Evolutionary conservation across 2,888 invertebrate species (phyloP).

Genomic region (Formica aserva): DNA sequence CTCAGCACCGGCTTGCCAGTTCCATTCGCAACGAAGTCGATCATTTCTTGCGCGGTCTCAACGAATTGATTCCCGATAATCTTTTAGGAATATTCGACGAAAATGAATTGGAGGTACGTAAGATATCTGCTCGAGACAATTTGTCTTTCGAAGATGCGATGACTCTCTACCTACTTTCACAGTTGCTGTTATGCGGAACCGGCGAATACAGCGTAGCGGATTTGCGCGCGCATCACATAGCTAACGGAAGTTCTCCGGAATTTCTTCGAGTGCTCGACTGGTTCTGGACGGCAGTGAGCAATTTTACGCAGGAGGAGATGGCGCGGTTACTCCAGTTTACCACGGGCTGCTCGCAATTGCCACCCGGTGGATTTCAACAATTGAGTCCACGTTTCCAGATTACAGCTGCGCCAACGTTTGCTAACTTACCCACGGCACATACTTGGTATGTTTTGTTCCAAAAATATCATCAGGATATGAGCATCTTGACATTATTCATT

Average conservation of each 20-base stretch:
- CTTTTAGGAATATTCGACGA: conserved; percentile 98
- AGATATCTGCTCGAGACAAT: background rate
- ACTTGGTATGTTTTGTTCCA: conserved; percentile 89
- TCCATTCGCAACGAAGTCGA: conserved; percentile 94
- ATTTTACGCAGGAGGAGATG: conserved; percentile 97
- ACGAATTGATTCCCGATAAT: conserved; percentile 96
- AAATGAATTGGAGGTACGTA: conserved; percentile 95
- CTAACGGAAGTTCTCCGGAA: conserved; percentile 93
- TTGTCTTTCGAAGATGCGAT: background rate
- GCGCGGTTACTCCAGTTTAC: conserved; percentile 96
- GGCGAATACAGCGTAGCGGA: conserved; percentile 96
- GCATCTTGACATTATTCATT: background rate
- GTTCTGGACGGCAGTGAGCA: conserved; percentile 96
- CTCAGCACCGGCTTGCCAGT: conserved; percentile 94
- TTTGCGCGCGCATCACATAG: conserved; percentile 95
- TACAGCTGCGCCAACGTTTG: conserved; percentile 95
- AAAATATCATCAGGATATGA: background rate
- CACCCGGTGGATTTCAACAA: conserved; percentile 96
- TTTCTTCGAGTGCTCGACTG: conserved; percentile 94
- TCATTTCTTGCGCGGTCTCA: conserved; percentile 95
- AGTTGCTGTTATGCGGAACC: conserved; percentile 97
- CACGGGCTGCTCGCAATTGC: conserved; percentile 96
- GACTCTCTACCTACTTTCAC: conserved; percentile 75
- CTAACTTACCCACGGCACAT: conserved; percentile 97
- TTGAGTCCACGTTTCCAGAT: conserved; percentile 97